Base-by-base conservation (phyloP, 2,113 vertebrate genomes). In the Eurypyga helias region DNA sequence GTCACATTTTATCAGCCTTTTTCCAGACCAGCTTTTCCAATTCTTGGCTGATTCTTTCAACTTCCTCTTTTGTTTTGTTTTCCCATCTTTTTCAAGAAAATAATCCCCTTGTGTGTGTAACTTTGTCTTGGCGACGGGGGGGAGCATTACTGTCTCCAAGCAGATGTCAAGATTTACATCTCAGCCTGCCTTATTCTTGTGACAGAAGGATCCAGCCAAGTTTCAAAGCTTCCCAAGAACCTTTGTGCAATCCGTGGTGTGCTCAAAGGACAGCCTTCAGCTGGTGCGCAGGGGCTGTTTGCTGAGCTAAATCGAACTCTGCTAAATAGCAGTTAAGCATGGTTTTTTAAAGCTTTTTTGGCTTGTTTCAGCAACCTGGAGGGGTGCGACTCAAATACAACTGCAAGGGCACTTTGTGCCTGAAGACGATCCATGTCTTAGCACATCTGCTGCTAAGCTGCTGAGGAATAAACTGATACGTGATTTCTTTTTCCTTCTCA, bases 361-460 rank as follows among this genome's bases (percentile, higher is more conserved):
- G 11, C 6, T 87, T 34, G 16, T 87, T 94, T 94, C 36, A 73
- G 49, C 23, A 70, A 7, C 60, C 5, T 34, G 17, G 11, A 13
- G 48, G 28, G 9, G 9, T 1, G 0, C 4, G 2, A 49, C 48
- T 61, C 25, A 48, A 57, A 21, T 29, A 34, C 0, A 3, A 67
- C 52, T 69, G 52, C 67, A 49, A 49, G 43, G 57, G 48, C 43
- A 23, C 25, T 45, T 60, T 23, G 21, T 26, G 25, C 36, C 43
- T 77, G 54, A 64, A 60, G 72, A 52, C 23, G 28, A 38, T 29
- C 52, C 23, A 6, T 60, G 12, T 58, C 60, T 79, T 48, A 58
- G 26, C 2, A 2, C 45, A 52, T 31, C 10, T 45, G 31, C 76
- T 67, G 36, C 46, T 49, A 75, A 70, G 10, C 45, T 78, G 19